Percentiles rank a stretch among this genome's conserved stretches.
These are phyloP conservation scores for Helicoverpa armigera DNA, from an alignment of 1,140 invertebrate genomes.

Conservation along the genomic window DNA sequence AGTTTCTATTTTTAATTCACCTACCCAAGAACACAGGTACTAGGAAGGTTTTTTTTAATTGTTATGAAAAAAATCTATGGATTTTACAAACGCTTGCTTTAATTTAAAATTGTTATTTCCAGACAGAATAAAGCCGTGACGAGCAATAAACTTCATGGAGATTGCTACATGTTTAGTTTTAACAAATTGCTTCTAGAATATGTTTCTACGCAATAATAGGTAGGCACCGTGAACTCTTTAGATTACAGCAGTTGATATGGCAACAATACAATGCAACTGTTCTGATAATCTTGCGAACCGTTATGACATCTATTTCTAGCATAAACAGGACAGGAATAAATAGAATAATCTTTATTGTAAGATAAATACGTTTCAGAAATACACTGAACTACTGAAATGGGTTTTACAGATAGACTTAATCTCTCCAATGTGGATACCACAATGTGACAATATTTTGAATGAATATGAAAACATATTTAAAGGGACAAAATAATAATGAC, in stretches of 20 bases:
- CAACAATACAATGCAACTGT: slow-evolving; percentile 22
- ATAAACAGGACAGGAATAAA: slow-evolving; percentile 16
- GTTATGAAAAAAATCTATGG: too few relatives aligned
- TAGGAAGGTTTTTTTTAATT: too few relatives aligned
- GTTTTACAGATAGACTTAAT: not conserved
- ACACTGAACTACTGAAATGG: not conserved
- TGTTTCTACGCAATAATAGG: not conserved
- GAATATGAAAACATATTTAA: not conserved
- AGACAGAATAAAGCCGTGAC: not conserved
- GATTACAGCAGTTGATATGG: slow-evolving; percentile 10
- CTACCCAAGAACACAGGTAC: too few relatives aligned
- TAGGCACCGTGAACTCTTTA: not conserved
- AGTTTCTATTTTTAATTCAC: not conserved
- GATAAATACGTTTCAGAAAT: slow-evolving; percentile 3
- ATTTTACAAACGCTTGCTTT: too few relatives aligned
- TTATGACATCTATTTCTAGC: slow-evolving; percentile 6
- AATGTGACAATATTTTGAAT: not conserved
- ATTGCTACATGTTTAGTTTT: not conserved
- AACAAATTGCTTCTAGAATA: not conserved
- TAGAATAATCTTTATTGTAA: slow-evolving; percentile 9
- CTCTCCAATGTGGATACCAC: not conserved
- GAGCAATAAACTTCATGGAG: slow-evolving; percentile 5
- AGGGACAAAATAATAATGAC: not conserved
- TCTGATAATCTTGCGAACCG: slow-evolving; percentile 3
- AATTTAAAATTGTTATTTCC: not conserved